Percentiles rank a stretch among this genome's conserved stretches.
phyloP scores from a whole-genome alignment of 2,888 invertebrate genomes.

The Zygaena filipendulae region DNA sequence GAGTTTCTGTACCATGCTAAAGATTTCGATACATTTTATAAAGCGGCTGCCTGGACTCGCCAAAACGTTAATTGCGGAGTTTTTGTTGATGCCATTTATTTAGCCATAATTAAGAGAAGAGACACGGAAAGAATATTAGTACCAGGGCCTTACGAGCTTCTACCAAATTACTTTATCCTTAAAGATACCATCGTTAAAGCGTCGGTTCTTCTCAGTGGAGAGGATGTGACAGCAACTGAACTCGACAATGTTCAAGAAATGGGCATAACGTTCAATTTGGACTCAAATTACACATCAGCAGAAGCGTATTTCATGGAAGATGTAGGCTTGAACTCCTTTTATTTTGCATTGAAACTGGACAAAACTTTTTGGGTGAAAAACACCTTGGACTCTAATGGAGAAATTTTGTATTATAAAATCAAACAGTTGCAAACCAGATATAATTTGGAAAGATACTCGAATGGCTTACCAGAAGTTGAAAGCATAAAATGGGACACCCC shows the following conservation, averaged over 20 bases:
- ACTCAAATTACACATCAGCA: slow-evolving; percentile 57
- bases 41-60: slow-evolving; percentile 67
- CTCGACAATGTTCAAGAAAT: slow-evolving; percentile 36
- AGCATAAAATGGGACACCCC: slow-evolving; percentile 60
- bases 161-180: slow-evolving; percentile 74
- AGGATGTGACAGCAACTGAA: slow-evolving; percentile 27
- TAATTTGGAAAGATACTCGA: slow-evolving; percentile 76
- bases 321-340: slow-evolving; percentile 73
- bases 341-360: slow-evolving; percentile 67
- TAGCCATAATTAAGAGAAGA: slow-evolving; percentile 65
- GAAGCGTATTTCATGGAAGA: slow-evolving; percentile 79
- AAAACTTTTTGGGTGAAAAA: slow-evolving; percentile 65
- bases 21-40: slow-evolving; percentile 68
- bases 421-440: slow-evolving; percentile 77
- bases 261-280: slow-evolving; percentile 43
- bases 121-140: slow-evolving; percentile 69
- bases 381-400: slow-evolving; percentile 54
- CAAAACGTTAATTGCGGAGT: slow-evolving; percentile 72
- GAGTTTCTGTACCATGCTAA: slow-evolving; percentile 66
- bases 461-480: slow-evolving; percentile 69
- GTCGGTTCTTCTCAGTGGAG: slow-evolving; percentile 32
- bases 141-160: slow-evolving; percentile 74
- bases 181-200: slow-evolving; percentile 67
- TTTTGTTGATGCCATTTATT: slow-evolving; percentile 70
- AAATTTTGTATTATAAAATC: slow-evolving; percentile 71